These are phyloP conservation scores for Psilanteris sp. DNA, from an alignment of 1,140 invertebrate species.

Conservation along the genomic window DNA sequence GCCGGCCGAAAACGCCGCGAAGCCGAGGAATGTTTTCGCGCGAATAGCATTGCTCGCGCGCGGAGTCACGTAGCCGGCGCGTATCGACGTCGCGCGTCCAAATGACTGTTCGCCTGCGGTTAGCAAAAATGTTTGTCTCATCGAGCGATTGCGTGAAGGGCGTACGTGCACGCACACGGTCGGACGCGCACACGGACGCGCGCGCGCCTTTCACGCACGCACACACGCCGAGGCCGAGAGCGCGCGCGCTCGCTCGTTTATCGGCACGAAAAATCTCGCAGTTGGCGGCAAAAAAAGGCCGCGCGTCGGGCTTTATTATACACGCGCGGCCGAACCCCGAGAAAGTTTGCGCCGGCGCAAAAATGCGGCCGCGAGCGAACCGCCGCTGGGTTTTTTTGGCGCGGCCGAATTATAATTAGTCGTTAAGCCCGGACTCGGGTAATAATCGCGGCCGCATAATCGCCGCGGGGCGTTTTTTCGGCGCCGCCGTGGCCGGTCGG, in stretches of 20 bases:
- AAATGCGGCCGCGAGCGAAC: constrained; percentile 36
- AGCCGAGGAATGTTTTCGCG: constrained; percentile 23
- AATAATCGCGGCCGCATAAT: constrained; percentile 13
- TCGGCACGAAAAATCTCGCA: constrained; percentile 50
- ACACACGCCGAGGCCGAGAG: constrained; percentile 33
- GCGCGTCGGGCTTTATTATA: constrained; percentile 53
- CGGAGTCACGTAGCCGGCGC: constrained; percentile 49
- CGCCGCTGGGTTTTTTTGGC: no score
- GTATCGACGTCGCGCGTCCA: constrained; percentile 53
- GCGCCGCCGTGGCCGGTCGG: constrained; percentile 1
- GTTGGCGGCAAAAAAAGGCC: constrained; percentile 50
- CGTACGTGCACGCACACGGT: constrained; percentile 11
- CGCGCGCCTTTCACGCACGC: neutral
- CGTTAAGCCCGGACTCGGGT: constrained; percentile 16
- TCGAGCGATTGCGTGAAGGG: constrained; percentile 58
- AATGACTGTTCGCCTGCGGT: constrained; percentile 50
- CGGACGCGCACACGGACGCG: neutral
- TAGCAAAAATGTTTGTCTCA: constrained; percentile 59
- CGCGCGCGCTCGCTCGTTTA: constrained; percentile 42
- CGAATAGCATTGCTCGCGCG: constrained; percentile 34
- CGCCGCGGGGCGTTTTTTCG: constrained; percentile 4
- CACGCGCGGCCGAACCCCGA: constrained; percentile 56
- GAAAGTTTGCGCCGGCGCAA: constrained; percentile 55
- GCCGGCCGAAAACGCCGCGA: no score
- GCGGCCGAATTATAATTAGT: constrained; percentile 34